Evolutionary conservation across 2,113 vertebrate species (phyloP).

Genomic region (Passer montanus): DNA sequence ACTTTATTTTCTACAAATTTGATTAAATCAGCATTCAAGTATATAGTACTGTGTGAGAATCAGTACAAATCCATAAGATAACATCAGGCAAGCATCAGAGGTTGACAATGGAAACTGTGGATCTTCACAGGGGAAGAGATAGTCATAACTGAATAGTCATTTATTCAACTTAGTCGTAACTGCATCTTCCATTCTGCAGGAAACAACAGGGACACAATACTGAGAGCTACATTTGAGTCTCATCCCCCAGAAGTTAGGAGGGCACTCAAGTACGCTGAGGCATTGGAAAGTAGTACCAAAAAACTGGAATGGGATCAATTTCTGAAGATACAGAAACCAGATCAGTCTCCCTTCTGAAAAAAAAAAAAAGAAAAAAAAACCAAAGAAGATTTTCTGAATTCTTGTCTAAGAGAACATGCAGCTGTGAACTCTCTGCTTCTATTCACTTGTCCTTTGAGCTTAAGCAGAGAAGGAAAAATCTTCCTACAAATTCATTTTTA

Average conservation of each 20-base stretch:
- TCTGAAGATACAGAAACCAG: neutral
- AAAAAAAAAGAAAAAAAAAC: neutral
- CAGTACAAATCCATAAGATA: neutral
- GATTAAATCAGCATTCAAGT: neutral
- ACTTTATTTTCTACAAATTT: neutral
- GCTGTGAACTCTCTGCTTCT: neutral
- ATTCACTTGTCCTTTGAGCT: neutral
- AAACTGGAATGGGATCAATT: neutral
- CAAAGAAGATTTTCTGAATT: neutral
- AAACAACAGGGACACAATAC: neutral
- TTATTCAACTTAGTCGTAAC: neutral
- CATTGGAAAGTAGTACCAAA: neutral
- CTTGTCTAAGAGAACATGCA: neutral
- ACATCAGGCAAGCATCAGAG: neutral
- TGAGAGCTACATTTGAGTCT: neutral
- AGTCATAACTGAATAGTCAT: neutral
- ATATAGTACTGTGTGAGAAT: neutral
- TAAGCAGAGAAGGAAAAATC: neutral
- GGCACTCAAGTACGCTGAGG: neutral
- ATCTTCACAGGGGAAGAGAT: neutral
- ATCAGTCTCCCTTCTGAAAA: neutral
- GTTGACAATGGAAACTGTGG: neutral
- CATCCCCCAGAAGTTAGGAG: neutral
- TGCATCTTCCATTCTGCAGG: neutral
- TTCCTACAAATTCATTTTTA: neutral